Conservation (phyloP, 2,113 vertebrate species). For the Papio anubis region DNA sequence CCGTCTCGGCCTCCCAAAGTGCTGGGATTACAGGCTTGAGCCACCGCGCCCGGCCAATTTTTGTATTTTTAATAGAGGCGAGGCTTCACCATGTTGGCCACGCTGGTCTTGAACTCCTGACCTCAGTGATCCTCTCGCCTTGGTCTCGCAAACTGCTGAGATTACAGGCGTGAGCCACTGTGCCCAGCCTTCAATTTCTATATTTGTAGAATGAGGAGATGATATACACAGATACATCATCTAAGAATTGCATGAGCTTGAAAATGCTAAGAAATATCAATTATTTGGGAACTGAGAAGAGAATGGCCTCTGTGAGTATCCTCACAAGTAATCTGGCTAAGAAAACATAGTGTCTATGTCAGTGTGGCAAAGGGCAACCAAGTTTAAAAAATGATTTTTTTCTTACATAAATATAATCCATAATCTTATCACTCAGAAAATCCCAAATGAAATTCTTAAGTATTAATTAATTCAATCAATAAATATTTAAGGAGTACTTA, state of each 20-base stretch:
- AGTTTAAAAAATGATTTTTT: not conserved
- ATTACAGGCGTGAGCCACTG: no score
- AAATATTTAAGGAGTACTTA: not conserved
- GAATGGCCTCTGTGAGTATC: not conserved
- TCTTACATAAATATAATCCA: not conserved
- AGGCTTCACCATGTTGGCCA: no score
- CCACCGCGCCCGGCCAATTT: no score
- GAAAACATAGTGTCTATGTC: not conserved
- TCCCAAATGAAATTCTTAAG: not conserved
- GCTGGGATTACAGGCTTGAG: no score
- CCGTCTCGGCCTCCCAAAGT: no score
- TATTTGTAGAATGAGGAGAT: not conserved
- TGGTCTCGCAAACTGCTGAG: no score
- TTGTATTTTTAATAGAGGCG: no score
- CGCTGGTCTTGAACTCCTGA: no score
- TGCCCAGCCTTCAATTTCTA: no score
- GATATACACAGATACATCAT: not conserved
- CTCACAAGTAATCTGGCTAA: not conserved
- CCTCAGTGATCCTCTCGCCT: no score
- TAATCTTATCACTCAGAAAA: not conserved
- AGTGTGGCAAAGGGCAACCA: not conserved
- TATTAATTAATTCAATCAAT: not conserved
- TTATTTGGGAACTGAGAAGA: not conserved
- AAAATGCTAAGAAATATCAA: not conserved
- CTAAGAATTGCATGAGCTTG: not conserved